These are phyloP conservation scores for Mastacembelus armatus DNA, from an alignment of 2,797 vertebrate genomes.

Conservation along the genomic window DNA sequence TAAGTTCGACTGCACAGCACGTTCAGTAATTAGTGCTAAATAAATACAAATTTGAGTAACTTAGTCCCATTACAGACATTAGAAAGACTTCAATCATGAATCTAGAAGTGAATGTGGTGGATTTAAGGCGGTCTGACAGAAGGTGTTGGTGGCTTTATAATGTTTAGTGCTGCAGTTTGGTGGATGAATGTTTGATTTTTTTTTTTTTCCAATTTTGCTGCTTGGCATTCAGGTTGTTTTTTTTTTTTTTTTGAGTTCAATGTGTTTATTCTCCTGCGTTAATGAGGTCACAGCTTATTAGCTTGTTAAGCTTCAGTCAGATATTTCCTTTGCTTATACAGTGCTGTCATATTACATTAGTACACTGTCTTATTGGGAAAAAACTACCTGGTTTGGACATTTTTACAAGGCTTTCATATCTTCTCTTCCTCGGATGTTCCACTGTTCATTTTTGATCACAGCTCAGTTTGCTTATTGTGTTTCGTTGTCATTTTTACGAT, in stretches of 20 bases:
- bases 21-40: conserved; percentile 6
- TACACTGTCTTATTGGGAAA: conserved; percentile 39
- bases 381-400: conserved; percentile 10
- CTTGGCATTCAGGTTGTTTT: conserved; percentile 43
- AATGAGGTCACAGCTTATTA: conserved; percentile 15
- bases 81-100: neutral
- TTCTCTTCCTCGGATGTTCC: neutral
- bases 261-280: conserved; percentile 18
- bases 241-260: conserved; percentile 32
- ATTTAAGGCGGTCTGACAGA: conserved; percentile 4
- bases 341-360: conserved; percentile 5
- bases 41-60: conserved; percentile 15
- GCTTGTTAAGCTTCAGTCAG: neutral
- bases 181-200: conserved; percentile 28
- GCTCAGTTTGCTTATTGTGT: conserved; percentile 17
- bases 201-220: conserved; percentile 21
- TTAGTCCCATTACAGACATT: neutral
- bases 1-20: neutral
- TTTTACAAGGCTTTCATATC: conserved; percentile 14
- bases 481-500: conserved; percentile 32
- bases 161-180: conserved; percentile 27
- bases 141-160: conserved; percentile 31
- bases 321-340: conserved; percentile 2
- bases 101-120: conserved; percentile 14
- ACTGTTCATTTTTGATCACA: neutral